Evolutionary conservation across 2,797 vertebrate species (phyloP).

Genomic region (Gephyroberyx darwinii): DNA sequence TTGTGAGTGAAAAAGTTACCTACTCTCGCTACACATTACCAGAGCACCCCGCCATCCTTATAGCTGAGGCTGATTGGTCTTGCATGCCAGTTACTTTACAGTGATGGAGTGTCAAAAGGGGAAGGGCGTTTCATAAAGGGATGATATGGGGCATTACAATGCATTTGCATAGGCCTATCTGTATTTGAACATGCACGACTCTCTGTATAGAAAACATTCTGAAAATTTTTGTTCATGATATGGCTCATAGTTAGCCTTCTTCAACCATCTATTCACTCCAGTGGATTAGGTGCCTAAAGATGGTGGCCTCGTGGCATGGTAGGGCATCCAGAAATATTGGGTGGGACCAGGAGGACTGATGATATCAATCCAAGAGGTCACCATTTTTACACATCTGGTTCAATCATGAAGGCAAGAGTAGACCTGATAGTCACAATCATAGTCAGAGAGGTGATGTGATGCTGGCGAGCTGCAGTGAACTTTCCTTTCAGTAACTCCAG

Average conservation of each 20-base stretch:
- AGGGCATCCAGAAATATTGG: no score
- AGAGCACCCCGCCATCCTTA: not conserved
- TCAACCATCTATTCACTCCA: not conserved
- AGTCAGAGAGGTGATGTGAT: constrained; percentile 16
- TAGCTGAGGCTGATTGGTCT: not conserved
- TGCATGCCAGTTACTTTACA: not conserved
- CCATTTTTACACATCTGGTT: not conserved
- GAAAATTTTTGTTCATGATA: not conserved
- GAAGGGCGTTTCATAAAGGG: not conserved
- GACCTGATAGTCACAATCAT: constrained; percentile 10
- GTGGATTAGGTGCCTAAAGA: not conserved
- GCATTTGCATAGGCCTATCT: constrained; percentile 11
- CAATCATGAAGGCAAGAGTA: not conserved
- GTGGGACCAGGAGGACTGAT: not conserved
- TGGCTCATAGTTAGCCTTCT: not conserved
- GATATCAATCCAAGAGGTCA: not conserved
- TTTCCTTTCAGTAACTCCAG: constrained; percentile 1
- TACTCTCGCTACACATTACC: not conserved
- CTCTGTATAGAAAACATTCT: not conserved
- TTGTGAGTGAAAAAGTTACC: not conserved
- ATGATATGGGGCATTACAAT: not conserved
- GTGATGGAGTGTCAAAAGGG: not conserved
- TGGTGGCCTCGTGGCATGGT: not conserved
- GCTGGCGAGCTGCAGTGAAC: constrained; percentile 5
- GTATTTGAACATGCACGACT: not conserved